Percentiles rank a stretch among this genome's conserved stretches.
These are phyloP conservation scores for Eupeodes luniger DNA, from an alignment of 2,888 invertebrate species.

Conservation along the genomic window DNA sequence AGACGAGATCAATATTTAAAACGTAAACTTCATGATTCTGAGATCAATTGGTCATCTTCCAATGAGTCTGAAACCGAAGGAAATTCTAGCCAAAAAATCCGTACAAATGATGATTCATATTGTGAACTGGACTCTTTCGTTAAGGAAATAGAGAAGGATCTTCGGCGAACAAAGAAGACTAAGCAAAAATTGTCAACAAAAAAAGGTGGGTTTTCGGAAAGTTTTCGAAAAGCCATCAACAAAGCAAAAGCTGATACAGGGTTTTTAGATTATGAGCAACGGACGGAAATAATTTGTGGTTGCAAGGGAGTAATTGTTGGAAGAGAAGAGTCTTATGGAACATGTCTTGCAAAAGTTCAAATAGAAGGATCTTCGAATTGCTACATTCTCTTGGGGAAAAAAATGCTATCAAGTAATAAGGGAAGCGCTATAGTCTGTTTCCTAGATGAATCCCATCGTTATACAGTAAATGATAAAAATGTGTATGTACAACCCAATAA, in stretches of 20 bases:
- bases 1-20: background rate
- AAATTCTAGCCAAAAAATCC: background rate
- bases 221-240: slow-evolving; percentile 5
- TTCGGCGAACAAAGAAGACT: slow-evolving; percentile 5
- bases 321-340: slow-evolving; percentile 9
- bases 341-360: background rate
- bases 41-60: slow-evolving; percentile 23
- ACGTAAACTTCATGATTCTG: background rate
- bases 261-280: slow-evolving; percentile 16
- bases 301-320: background rate
- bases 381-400: slow-evolving; percentile 3
- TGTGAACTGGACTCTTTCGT: slow-evolving; percentile 8
- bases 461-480: background rate
- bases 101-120: background rate
- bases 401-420: background rate
- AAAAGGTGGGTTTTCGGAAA: background rate
- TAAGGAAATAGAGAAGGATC: slow-evolving; percentile 12
- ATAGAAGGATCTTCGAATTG: slow-evolving; percentile 2
- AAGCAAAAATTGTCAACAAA: background rate
- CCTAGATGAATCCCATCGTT: background rate
- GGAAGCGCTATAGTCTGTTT: slow-evolving; percentile 4
- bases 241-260: slow-evolving; percentile 23
- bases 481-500: slow-evolving; percentile 31
- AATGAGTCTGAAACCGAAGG: slow-evolving; percentile 16
- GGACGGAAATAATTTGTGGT: slow-evolving; percentile 5